Conservation (phyloP, 1,140 invertebrate species). For the Cydia pomonella region DNA sequence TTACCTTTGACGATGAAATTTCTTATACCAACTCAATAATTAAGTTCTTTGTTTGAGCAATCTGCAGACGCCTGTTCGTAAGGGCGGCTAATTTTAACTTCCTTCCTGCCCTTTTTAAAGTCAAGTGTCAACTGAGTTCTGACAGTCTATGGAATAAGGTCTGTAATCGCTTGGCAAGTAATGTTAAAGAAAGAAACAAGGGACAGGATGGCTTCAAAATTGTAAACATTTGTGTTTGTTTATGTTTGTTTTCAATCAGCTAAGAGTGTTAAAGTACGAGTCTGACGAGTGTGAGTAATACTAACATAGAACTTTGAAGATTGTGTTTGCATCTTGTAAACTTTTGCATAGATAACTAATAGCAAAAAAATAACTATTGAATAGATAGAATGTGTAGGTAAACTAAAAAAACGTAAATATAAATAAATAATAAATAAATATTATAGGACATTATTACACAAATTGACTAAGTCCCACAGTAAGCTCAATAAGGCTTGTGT, state of each 20-base stretch:
- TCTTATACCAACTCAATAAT: conserved; percentile 19
- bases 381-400: too few species aligned
- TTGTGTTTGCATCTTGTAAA: not conserved
- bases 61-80: not conserved
- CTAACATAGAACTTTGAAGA: too few species aligned
- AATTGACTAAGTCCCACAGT: too few species aligned
- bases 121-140: not conserved
- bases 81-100: conserved; percentile 29
- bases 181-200: conserved; percentile 10
- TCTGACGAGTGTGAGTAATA: not conserved
- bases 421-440: too few species aligned
- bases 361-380: too few species aligned
- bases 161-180: not conserved
- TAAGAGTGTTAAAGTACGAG: not conserved
- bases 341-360: too few species aligned
- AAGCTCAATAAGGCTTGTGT: too few species aligned
- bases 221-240: conserved; percentile 24
- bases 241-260: conserved; percentile 12
- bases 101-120: conserved; percentile 8
- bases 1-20: conserved; percentile 10
- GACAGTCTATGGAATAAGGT: not conserved
- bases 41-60: conserved; percentile 27
- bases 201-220: conserved; percentile 13
- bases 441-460: too few species aligned
- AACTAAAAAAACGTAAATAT: too few species aligned